Evolutionary conservation across 64 coral and sea anemone genomes (phyloP), one percentile per base, ranked within the genome.

Genomic region (Cladopsammia gracilis): DNA sequence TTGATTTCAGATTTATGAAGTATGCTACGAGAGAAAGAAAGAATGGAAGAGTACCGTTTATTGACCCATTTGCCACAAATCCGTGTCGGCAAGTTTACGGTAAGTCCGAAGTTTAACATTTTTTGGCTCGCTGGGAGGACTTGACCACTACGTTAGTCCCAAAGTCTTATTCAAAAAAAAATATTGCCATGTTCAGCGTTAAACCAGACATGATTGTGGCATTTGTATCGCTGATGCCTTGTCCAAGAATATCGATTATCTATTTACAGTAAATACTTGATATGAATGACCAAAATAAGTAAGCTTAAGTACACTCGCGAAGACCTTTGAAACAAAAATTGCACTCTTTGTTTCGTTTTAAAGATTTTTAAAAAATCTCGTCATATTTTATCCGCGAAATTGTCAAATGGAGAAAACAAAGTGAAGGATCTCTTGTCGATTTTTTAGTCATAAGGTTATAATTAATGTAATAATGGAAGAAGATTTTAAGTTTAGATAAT

Each of bases 1-100:
- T 61, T 84, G 11, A 85, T 52, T 85, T 89, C 57, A 99, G 98
- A 66, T 99, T 96, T 78, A 85, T 99, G 92, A 99, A 99, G 57
- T 99, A 99, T 64, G 98, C 98, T 59, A 83, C 94, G 20, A 96
- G 91, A 57, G 94, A 99, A 72, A 99, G 89, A 15, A 94, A 93
- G 58, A 92, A 96, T 68, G 98, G 98, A 46, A 93, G 94, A 94
- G 94, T 96, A 3, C 98, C 98, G 54, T 99, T 93, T 60, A 99
- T 99, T 60, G 98, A 99, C 54, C 98, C 98, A 0, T 96, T 94
- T 7, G 83, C 92, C 13, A 96, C 85, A 77, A 99, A 94, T 88
- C 94, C 98, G 0, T 99, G 98, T 65, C 91, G 98, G 43, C 98
- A 99, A 54, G 88, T 99, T 85, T 96, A 99, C 51, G 98, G 98